A percentile compares a stretch with the other conserved stretches of the same genome.
These are phyloP conservation scores for Tragelaphus strepsiceros DNA, from an alignment of 2,113 vertebrate genomes.

Conservation along the genomic window DNA sequence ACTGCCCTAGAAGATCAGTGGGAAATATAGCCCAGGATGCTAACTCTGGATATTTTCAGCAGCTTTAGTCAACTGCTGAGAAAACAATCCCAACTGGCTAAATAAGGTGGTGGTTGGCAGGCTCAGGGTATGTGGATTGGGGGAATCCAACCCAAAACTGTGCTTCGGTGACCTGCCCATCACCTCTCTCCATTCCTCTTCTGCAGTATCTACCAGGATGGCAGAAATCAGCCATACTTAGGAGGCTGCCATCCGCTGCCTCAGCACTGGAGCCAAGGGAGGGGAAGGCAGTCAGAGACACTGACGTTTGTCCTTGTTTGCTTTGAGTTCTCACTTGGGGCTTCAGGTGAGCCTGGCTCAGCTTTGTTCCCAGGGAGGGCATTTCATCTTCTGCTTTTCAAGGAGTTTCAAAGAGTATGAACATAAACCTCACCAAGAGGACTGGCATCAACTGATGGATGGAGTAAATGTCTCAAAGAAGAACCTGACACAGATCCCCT, in stretches of 20 bases:
- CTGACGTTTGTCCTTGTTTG: not conserved
- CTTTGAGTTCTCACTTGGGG: not conserved
- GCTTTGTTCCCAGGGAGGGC: not conserved
- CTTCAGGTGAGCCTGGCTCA: not conserved
- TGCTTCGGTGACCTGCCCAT: not conserved
- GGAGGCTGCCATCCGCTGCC: not conserved
- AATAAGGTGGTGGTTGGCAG: conserved; percentile 11
- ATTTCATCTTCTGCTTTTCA: not conserved
- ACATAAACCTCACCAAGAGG: not conserved
- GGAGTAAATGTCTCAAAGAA: not conserved
- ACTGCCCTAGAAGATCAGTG: not conserved
- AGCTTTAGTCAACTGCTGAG: conserved; percentile 7
- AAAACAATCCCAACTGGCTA: not conserved
- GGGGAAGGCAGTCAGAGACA: not conserved
- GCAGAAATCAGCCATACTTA: not conserved
- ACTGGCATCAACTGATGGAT: not conserved
- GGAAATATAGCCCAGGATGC: not conserved
- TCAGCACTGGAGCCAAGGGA: not conserved
- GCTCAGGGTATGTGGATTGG: not conserved
- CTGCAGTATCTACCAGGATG: not conserved
- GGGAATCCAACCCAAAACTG: not conserved
- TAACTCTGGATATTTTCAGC: not conserved
- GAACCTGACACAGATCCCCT: not conserved
- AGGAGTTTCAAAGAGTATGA: not conserved
- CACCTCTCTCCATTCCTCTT: not conserved